Base-by-base conservation (phyloP, 1,140 invertebrate genomes). In the Phenacoccus solenopsis region DNA sequence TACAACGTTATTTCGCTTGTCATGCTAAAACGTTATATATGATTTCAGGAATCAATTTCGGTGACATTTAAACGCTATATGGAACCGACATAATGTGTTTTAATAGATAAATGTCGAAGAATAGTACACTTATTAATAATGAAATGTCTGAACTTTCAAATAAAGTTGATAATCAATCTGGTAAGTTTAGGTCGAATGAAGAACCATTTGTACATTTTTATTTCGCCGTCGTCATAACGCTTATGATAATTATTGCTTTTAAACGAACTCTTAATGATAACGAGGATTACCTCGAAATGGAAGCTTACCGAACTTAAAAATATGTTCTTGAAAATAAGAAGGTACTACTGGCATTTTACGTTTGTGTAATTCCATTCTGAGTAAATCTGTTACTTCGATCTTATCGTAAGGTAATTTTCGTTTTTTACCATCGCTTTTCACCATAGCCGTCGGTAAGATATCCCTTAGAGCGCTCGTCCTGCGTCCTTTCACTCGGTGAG, bases 111-210 rank as follows among this genome's bases (percentile, higher is more conserved):
- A n/a, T n/a, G 5, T 49, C 38, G 3, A 3, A 49, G 38, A 49
- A 4, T 4, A 49, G 38, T 49, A 49, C 38, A 27, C 20, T 20
- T 7, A 59, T 64, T 64, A 25, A 64, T 64, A 22, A 64, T 64
- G 59, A 64, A 27, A 64, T 64, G 59, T 64, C 59, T 64, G 59
- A 64, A 27, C 25, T 64, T 2, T 64, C 59, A 64, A 64, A 64
- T 64, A 64, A 64, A 64, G 4, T 24, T 3, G 59, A 64, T 64
- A 25, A 25, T 16, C 59, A 64, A 64, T 22, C 38, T 49, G 38
- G 38, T 49, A 16, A 49, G 38, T 49, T 2, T 49, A 49, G 20
- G 38, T 16, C 13, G 38, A 49, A 16, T 3, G 5, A 32, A 32
- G 13, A n/a, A n/a, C n/a, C 32, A 27, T 64, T 64, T 64, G n/a